Conservation (phyloP, 2,888 invertebrate genomes). For the Acleris emargana region DNA sequence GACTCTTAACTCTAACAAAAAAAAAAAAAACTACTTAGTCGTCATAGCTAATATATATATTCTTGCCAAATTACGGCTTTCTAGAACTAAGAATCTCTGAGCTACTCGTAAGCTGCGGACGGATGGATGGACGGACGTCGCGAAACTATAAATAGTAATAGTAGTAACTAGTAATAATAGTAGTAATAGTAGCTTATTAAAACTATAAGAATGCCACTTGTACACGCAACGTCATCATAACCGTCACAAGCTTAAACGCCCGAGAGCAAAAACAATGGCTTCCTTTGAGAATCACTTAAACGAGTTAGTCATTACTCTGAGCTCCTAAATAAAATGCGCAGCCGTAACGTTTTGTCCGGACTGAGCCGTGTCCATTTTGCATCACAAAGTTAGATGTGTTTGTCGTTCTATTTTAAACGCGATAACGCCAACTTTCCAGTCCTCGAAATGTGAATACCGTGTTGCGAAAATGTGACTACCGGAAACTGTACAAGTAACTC, state of each 20-base stretch:
- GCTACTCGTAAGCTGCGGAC: no score
- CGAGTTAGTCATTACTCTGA: constrained; percentile 43
- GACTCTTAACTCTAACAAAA: no score
- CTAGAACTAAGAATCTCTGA: no score
- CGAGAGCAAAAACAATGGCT: constrained; percentile 40
- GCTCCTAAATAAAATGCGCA: constrained; percentile 51
- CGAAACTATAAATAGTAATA: no score
- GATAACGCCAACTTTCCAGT: constrained; percentile 82
- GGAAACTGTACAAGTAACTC: constrained; percentile 82
- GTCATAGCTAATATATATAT: no score
- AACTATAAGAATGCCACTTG: not conserved
- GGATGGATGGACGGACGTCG: no score
- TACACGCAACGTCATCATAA: constrained; percentile 15
- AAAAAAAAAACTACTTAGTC: no score
- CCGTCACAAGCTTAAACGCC: constrained; percentile 34
- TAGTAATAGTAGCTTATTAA: no score
- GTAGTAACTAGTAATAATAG: no score
- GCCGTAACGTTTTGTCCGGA: constrained; percentile 53
- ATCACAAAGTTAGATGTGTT: constrained; percentile 82
- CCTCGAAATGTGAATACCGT: constrained; percentile 83
- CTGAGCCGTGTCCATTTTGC: constrained; percentile 72
- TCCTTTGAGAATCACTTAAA: constrained; percentile 43
- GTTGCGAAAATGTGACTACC: constrained; percentile 83
- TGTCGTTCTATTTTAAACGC: constrained; percentile 82
- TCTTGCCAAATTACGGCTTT: no score